Evolutionary conservation across 2,113 vertebrate genomes (phyloP).

Genomic region (Psittacara wagleri): DNA sequence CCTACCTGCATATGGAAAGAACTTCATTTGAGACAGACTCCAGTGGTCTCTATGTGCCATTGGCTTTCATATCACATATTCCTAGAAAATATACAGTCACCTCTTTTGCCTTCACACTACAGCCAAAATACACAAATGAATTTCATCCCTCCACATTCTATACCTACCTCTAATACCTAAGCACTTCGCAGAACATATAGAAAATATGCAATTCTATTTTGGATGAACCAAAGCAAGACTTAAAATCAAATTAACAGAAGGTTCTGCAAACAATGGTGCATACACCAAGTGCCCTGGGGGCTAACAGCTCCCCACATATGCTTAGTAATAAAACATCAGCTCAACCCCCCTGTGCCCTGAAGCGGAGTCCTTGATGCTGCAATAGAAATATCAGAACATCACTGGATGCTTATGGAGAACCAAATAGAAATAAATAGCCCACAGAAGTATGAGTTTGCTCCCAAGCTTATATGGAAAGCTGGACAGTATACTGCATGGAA

Average conservation of each 20-base stretch:
- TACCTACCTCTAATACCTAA: neutral
- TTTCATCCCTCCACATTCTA: neutral
- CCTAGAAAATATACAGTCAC: neutral
- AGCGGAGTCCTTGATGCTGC: neutral
- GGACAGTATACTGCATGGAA: neutral
- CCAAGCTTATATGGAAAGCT: neutral
- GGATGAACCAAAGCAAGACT: neutral
- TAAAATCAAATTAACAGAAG: neutral
- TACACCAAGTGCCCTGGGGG: neutral
- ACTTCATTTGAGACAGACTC: neutral
- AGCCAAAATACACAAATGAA: neutral
- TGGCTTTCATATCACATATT: rapidly evolving
- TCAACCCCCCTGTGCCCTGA: neutral
- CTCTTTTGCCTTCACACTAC: neutral
- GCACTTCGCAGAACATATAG: rapidly evolving
- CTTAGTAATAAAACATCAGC: neutral
- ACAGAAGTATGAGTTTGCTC: neutral
- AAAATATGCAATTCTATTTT: neutral
- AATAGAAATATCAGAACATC: neutral
- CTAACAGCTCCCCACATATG: neutral
- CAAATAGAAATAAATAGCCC: neutral
- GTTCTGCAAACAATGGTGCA: neutral
- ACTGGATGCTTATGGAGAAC: rapidly evolving
- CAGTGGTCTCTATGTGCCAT: rapidly evolving
- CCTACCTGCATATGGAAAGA: neutral